A percentile compares a stretch with the other conserved stretches of the same genome.
Conservation (phyloP, 2,888 invertebrate species). For the Amiota communis region DNA sequence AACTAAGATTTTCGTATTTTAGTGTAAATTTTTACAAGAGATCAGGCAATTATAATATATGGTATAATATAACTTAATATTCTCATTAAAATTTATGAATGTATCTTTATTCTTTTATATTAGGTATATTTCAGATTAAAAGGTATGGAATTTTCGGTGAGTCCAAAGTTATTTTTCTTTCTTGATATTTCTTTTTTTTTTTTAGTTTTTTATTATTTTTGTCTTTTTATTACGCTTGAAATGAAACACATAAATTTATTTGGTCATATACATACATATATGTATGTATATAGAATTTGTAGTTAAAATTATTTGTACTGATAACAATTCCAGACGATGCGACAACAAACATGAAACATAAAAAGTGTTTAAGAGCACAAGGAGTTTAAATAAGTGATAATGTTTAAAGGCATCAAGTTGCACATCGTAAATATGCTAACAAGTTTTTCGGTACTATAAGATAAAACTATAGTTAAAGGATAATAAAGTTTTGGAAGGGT, state of each 20-base stretch:
- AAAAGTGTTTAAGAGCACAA: background rate
- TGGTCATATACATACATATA: background rate
- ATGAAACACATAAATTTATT: constrained; percentile 6
- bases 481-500: constrained; percentile 35
- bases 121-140: too few species aligned
- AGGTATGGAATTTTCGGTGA: too few species aligned
- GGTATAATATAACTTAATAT: too few species aligned
- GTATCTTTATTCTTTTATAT: too few species aligned
- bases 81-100: too few species aligned
- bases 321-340: constrained; percentile 4
- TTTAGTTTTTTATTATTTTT: background rate
- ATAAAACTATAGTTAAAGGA: constrained; percentile 12
- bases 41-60: too few species aligned
- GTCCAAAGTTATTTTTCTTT: too few species aligned
- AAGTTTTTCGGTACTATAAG: background rate
- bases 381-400: constrained; percentile 39
- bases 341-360: constrained; percentile 7
- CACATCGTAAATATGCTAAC: constrained; percentile 58
- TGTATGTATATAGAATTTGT: background rate
- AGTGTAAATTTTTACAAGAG: too few species aligned
- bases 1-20: too few species aligned
- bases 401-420: constrained; percentile 38
- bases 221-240: background rate
- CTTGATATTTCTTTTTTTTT: too few species aligned
- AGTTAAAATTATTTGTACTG: background rate